Evolutionary conservation across 2,797 vertebrate species (phyloP), one percentile per base, ranked within the genome.

Genomic region (Prunella strophiata): DNA sequence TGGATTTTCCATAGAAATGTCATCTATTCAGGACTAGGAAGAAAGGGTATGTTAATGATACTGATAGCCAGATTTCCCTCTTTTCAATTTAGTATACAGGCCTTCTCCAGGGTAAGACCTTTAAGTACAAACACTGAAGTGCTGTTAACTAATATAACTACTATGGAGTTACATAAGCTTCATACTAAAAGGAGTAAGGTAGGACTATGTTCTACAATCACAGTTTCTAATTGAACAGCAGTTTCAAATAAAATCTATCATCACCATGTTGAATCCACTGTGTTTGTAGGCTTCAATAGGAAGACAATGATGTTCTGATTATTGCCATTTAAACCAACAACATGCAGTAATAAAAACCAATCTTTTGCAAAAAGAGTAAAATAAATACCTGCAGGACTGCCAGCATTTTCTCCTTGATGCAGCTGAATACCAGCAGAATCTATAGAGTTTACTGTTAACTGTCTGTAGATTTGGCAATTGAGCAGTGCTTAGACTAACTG

Each of bases 401-500:
- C 98, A 30, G 98, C 97, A 94, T 98, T 98, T 95, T 98, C 99
- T 96, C 99, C 98, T 96, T 99, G 98, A 88, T 99, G 98, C 97
- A 99, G 99, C 84, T 99, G 99, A 94, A 99, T 97, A 85, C 99
- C 99, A 83, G 96, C 78, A 97, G 99, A 99, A 96, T 98, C 98
- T 97, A 99, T 97, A 54, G 99, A 99, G 98, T 99, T 99, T 95
- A 99, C 98, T 11, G 99, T 99, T 99, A 97, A 99, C 99, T 50
- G 99, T 99, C 97, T 99, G 99, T 94, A 99, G 98, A 98, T 99
- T 99, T 97, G 99, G 99, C 96, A 99, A 99, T 94, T 99, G 99
- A 94, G 99, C 99, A 75, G 99, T 98, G 97, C 98, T 98, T 97
- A 99, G 98, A 98, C 98, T 98, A 97, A 99, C 98, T 71, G 98